Evolutionary conservation across 2,797 vertebrate genomes (phyloP).

Genomic region (Hozukius guyotensis): DNA sequence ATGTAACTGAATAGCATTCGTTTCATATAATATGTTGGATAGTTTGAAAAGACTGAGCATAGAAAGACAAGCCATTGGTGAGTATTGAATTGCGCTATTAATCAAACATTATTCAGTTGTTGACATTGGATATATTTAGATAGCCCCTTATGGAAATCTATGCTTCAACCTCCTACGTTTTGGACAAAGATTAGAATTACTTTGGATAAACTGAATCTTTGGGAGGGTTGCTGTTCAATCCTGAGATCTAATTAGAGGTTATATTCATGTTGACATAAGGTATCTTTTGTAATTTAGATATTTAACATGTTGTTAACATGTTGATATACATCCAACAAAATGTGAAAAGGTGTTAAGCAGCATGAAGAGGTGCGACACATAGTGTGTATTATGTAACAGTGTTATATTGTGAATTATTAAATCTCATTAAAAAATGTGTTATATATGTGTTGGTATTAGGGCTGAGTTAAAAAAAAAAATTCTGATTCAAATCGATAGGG

Average conservation of each 20-base stretch:
- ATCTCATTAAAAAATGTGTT: not conserved
- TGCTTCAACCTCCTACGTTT: constrained; percentile 1
- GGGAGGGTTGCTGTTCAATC: not conserved
- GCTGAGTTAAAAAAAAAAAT: no score
- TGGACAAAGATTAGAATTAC: not conserved
- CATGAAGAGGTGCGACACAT: not conserved
- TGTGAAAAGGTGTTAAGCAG: not conserved
- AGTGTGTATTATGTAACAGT: not conserved
- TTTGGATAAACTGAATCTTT: not conserved
- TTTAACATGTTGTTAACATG: not conserved
- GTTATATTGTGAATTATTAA: not conserved
- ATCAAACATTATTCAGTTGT: constrained; percentile 45
- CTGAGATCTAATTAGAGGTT: not conserved
- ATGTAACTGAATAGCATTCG: constrained; percentile 59
- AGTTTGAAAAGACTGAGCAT: constrained; percentile 35
- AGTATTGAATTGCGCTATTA: constrained; percentile 52
- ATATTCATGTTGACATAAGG: not conserved
- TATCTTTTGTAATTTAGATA: not conserved
- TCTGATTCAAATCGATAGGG: no score
- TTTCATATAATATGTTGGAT: constrained; percentile 56
- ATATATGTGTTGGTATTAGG: not conserved
- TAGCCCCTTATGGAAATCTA: constrained; percentile 6
- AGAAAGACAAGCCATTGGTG: constrained; percentile 35
- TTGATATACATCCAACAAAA: not conserved
- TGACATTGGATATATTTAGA: constrained; percentile 36